Evolutionary conservation across 2,113 vertebrate genomes (phyloP), one percentile per base, ranked within the genome.

Genomic region (Scopus umbretta): DNA sequence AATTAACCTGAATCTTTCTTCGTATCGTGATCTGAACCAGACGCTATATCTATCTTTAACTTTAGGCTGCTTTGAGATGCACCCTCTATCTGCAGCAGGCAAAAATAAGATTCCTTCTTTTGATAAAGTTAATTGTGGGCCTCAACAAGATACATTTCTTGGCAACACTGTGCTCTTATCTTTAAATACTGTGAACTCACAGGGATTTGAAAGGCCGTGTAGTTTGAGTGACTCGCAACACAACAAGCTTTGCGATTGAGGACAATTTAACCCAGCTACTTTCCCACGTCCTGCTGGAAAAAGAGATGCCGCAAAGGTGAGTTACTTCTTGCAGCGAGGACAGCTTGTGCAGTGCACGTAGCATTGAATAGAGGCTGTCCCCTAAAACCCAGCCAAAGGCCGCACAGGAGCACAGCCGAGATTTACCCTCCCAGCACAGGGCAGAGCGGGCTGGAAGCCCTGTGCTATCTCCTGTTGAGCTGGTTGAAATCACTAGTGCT

Each of bases 1-100:
- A 96, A 87, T 94, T 94, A 97, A 94, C 92, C 90, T 66, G 90
- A 90, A 86, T 85, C 81, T 79, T 95, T 72, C 81, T 86, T 76
- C 20, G 0, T 86, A 93, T 95, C 63, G 5, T 92, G 85, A 96
- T 94, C 92, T 80, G 53, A 95, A 90, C 67, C 90, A 96, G 94
- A 94, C 5, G 49, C 62, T 94, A 3, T 23, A 53, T 61, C 74
- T 90, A 63, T 91, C 89, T 96, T 88, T 89, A 96, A 95, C 81
- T 87, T 91, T 26, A 80, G 68, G 55, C 85, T 92, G 85, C 71
- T 92, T 80, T 76, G 71, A 94, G 62, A 86, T 65, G 45, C 40
- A 87, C 92, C 56, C 56, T 89, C 36, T 92, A 80, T 82, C 81
- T 2, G 4, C 78, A 82, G 78, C 66, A 93, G 79, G 59, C 74